These are phyloP conservation scores for Holotrichia oblita DNA, from an alignment of 1,140 invertebrate species.

Conservation along the genomic window DNA sequence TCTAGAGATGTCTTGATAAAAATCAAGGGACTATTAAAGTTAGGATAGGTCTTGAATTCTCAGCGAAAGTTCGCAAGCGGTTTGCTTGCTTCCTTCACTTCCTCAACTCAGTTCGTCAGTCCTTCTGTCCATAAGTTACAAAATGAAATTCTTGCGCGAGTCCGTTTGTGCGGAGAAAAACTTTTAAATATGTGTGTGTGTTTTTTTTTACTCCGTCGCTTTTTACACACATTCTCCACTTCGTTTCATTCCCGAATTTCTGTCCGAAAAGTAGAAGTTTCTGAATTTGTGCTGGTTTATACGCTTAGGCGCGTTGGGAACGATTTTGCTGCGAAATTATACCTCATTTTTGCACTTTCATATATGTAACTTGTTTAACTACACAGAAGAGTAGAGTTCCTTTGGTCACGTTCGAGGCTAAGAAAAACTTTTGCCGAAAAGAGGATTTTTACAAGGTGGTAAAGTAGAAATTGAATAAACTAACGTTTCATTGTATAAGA, in stretches of 20 bases:
- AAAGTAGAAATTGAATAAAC: neutral
- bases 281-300: neutral
- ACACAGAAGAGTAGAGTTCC: neutral
- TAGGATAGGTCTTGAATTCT: constrained; percentile 39
- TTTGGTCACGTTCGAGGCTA: neutral
- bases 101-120: neutral
- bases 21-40: constrained; percentile 41
- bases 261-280: constrained; percentile 6
- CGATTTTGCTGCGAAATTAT: neutral
- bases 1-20: constrained; percentile 37
- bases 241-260: constrained; percentile 12
- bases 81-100: neutral
- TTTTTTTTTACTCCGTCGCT: constrained; percentile 2
- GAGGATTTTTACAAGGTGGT: neutral
- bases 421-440: neutral
- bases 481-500: neutral
- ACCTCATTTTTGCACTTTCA: neutral
- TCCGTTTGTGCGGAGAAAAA: constrained; percentile 3
- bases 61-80: neutral
- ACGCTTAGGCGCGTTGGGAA: neutral
- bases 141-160: constrained; percentile 28
- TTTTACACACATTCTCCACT: constrained; percentile 9
- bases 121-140: constrained; percentile 25
- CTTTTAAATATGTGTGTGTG: constrained; percentile 16
- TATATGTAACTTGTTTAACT: neutral